Percentiles rank a stretch among this genome's conserved stretches.
These are phyloP conservation scores for Ophioderma brevispina DNA, from an alignment of 35 echinoderm and acorn worm genomes.

Conservation along the genomic window DNA sequence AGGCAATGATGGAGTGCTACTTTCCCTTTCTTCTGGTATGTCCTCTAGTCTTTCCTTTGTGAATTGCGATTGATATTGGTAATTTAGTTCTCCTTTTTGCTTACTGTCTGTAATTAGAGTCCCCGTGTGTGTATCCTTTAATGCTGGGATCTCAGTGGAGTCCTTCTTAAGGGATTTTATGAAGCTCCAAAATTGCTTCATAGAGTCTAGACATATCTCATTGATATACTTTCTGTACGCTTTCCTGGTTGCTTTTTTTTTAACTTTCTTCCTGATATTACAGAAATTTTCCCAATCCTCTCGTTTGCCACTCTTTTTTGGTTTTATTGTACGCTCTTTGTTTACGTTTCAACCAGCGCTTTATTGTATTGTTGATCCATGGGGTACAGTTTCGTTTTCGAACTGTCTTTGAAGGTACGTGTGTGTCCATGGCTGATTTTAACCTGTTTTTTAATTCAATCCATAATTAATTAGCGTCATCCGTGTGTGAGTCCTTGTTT, in stretches of 20 bases:
- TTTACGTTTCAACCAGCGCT: neutral
- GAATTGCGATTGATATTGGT: too few relatives aligned
- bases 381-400: neutral
- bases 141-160: too few relatives aligned
- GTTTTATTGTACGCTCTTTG: slow-evolving; percentile 23
- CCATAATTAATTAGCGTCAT: neutral
- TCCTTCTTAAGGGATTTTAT: too few relatives aligned
- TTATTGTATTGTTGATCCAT: neutral
- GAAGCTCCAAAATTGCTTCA: too few relatives aligned
- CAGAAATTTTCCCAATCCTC: slow-evolving; percentile 11
- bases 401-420: neutral
- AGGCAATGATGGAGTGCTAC: too few relatives aligned
- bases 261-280: neutral
- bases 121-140: too few relatives aligned
- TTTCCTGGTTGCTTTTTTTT: slow-evolving; percentile 21
- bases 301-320: neutral
- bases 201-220: neutral
- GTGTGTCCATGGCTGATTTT: neutral
- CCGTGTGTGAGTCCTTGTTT: neutral
- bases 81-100: too few relatives aligned
- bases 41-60: too few relatives aligned
- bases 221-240: slow-evolving; percentile 11
- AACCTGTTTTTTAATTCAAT: neutral
- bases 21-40: too few relatives aligned
- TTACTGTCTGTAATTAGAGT: too few relatives aligned